These are phyloP conservation scores for Drosophila seclusa DNA, from an alignment of 2,888 invertebrate species.

Conservation along the genomic window DNA sequence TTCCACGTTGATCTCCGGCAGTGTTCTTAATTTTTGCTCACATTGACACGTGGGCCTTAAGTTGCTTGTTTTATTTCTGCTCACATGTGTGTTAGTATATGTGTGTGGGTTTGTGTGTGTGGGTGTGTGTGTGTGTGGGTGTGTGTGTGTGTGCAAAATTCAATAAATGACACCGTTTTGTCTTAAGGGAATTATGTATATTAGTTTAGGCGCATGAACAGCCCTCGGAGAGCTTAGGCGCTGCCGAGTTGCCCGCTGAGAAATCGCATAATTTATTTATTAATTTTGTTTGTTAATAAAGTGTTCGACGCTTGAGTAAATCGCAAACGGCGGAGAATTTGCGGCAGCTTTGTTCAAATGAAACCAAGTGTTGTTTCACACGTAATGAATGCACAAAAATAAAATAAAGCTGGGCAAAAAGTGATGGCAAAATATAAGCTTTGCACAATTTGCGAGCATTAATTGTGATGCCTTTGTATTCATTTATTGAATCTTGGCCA, in stretches of 20 bases:
- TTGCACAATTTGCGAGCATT: neutral
- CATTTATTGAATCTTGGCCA: neutral
- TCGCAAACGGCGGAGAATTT: neutral
- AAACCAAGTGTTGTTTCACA: neutral
- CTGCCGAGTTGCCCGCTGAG: constrained; percentile 12
- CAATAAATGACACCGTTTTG: constrained; percentile 65
- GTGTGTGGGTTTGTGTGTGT: no score
- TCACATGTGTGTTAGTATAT: constrained; percentile 1
- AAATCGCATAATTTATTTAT: constrained; percentile 70
- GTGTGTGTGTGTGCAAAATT: constrained; percentile 35
- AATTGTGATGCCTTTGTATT: neutral
- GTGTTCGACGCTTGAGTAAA: constrained; percentile 26
- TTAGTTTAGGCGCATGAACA: constrained; percentile 51
- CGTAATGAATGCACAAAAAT: neutral
- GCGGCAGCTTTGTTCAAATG: constrained; percentile 1
- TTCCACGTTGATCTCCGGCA: constrained; percentile 43
- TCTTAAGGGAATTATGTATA: constrained; percentile 75
- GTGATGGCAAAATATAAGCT: neutral
- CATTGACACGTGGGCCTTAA: constrained; percentile 51
- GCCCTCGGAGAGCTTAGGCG: constrained; percentile 24
- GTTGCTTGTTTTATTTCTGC: neutral
- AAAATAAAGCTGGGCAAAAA: neutral
- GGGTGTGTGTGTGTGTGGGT: constrained; percentile 3
- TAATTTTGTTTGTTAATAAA: constrained; percentile 71
- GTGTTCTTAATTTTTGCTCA: constrained; percentile 49